Percentiles rank a stretch among this genome's conserved stretches.
These are phyloP conservation scores for Theristicus caerulescens DNA, from an alignment of 2,113 vertebrate genomes.

Conservation along the genomic window DNA sequence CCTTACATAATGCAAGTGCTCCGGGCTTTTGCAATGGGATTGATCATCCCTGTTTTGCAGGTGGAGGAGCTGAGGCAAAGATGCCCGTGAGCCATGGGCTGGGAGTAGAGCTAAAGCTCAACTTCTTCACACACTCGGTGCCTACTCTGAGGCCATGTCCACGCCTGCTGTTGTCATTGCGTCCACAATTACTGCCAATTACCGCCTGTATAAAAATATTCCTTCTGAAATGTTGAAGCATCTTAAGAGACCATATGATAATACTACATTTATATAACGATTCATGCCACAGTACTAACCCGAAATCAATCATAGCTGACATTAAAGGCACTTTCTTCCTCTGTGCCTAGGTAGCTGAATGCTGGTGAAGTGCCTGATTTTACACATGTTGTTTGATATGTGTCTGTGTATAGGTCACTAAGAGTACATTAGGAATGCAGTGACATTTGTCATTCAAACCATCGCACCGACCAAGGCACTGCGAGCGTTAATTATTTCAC, in stretches of 20 bases:
- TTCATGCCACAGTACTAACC: neutral
- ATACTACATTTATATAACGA: neutral
- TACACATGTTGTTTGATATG: neutral
- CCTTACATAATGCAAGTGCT: neutral
- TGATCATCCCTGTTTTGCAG: neutral
- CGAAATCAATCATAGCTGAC: neutral
- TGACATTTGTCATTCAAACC: slow-evolving; percentile 27
- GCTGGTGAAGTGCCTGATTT: neutral
- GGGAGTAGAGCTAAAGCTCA: neutral
- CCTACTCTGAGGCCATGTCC: neutral
- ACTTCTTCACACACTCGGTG: neutral
- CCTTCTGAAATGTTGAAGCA: neutral
- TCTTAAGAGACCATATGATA: neutral
- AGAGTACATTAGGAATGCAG: neutral
- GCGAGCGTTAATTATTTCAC: neutral
- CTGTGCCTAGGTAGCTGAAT: neutral
- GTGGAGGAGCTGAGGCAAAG: neutral
- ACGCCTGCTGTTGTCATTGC: neutral
- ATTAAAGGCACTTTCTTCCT: neutral
- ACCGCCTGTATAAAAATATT: neutral
- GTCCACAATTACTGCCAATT: neutral
- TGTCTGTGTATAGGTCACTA: neutral
- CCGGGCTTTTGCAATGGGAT: neutral
- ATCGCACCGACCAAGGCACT: neutral
- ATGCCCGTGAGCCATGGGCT: fast-evolving